Base-by-base conservation (phyloP, 2,888 invertebrate genomes). In the Emmelina monodactyla region DNA sequence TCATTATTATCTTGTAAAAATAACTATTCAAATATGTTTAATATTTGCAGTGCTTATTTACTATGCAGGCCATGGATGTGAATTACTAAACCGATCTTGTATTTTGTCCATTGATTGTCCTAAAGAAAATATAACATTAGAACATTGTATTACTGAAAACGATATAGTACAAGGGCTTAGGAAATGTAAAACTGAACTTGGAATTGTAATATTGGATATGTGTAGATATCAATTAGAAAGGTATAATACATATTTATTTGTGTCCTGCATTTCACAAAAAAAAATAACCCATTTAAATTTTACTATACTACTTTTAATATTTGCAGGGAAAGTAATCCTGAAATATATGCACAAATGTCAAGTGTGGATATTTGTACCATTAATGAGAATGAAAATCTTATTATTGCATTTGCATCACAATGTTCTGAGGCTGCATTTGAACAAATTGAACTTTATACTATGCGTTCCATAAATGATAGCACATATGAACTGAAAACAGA, bases 31-130 rank as follows among this genome's bases (percentile, higher is more conserved):
- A 7, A 4, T 25, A 10, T 25, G 31, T 31, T 10, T 9, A 31
- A n/a, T n/a, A n/a, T 29, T 69, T 61, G 35, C 64, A 79, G 83
- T 71, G 43, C 65, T 83, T 22, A 63, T 83, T 38, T 83, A 81
- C 49, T 84, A 80, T 41, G 83, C 78, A 11, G 84, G 84, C 2
- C 84, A 84, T 47, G 84, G 83, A 5, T 83, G 82, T 48, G 72
- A 82, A 44, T 44, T 81, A 3, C 62, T 66, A 37, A 78, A 78
- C 33, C 75, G 73, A 11, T 82, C 78, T 51, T 83, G 72, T 43
- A 69, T 83, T 58, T 53, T 83, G 2, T 68, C 80, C 2, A 56
- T 70, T 1, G 78, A 83, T 39, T 72, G 78, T 30, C 82, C 83
- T 0, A 45, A 48, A 2, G 63, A 71, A 35, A 56, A 70, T 13